These are phyloP conservation scores for Schizothorax lantsangensis DNA, from an alignment of 2,797 vertebrate species.

Conservation along the genomic window DNA sequence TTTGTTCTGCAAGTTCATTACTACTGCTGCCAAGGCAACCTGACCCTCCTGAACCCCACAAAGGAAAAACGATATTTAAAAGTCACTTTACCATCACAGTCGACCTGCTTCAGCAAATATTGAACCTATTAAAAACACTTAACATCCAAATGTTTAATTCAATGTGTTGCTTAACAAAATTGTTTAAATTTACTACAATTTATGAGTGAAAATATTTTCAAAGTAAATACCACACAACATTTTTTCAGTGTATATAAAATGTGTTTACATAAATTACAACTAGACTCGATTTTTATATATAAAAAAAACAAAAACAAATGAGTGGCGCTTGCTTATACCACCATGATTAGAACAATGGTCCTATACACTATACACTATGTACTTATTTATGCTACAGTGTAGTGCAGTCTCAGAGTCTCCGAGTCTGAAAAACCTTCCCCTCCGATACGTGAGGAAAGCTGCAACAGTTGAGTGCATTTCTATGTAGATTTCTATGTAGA, in stretches of 20 bases:
- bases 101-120: neutral
- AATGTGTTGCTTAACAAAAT: too few relatives aligned
- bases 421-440: neutral
- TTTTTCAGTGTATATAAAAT: too few relatives aligned
- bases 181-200: too few relatives aligned
- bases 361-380: too few relatives aligned
- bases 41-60: slow-evolving; percentile 8
- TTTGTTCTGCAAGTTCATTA: slow-evolving; percentile 49
- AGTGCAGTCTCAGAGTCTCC: too few relatives aligned
- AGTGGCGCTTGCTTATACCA: too few relatives aligned
- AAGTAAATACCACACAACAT: too few relatives aligned
- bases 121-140: neutral
- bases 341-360: neutral
- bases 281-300: neutral
- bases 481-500: neutral
- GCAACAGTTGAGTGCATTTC: neutral
- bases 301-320: neutral
- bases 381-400: neutral
- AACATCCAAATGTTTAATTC: too few relatives aligned
- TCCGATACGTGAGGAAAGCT: neutral
- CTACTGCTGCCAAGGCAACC: slow-evolving; percentile 15
- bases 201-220: too few relatives aligned
- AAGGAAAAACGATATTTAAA: neutral
- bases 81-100: neutral
- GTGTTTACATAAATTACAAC: neutral